Evolutionary conservation across 2,113 vertebrate genomes (phyloP).

Genomic region (Sporophila hypoxantha): DNA sequence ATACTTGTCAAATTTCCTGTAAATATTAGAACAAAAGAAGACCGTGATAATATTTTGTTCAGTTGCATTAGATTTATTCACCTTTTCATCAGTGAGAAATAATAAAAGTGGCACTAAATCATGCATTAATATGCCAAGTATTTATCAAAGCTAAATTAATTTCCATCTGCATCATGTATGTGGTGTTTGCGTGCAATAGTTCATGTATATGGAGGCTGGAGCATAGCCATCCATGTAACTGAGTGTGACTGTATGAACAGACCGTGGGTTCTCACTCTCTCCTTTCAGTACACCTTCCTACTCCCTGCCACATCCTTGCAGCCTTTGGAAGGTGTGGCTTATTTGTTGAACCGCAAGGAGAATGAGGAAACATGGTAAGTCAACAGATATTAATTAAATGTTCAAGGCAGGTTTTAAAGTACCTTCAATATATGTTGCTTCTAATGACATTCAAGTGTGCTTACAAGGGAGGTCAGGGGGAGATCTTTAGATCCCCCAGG

Average conservation of each 20-base stretch:
- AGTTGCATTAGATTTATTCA: slow-evolving; percentile 53
- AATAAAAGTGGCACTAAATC: slow-evolving; percentile 58
- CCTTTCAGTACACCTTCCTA: neutral
- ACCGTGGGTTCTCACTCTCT: neutral
- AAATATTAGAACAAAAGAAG: slow-evolving; percentile 70
- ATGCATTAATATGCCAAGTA: slow-evolving; percentile 37
- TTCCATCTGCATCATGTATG: neutral
- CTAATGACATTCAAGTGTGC: slow-evolving; percentile 31
- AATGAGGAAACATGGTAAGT: neutral
- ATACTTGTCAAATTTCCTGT: slow-evolving; percentile 79
- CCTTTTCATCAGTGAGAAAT: slow-evolving; percentile 50
- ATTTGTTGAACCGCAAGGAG: neutral
- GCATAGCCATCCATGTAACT: neutral
- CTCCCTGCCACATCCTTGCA: neutral
- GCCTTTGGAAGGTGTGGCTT: neutral
- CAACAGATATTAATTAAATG: slow-evolving; percentile 43
- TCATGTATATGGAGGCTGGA: neutral
- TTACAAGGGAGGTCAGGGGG: slow-evolving; percentile 5
- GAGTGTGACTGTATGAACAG: neutral
- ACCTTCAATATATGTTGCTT: slow-evolving; percentile 1
- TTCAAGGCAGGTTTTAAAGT: slow-evolving; percentile 40
- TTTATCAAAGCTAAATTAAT: slow-evolving; percentile 43
- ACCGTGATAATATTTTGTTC: slow-evolving; percentile 49
- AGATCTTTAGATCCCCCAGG: slow-evolving; percentile 16
- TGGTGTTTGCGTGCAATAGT: neutral